Base-by-base conservation (phyloP, 2,888 invertebrate species). In the Furcula furcula region DNA sequence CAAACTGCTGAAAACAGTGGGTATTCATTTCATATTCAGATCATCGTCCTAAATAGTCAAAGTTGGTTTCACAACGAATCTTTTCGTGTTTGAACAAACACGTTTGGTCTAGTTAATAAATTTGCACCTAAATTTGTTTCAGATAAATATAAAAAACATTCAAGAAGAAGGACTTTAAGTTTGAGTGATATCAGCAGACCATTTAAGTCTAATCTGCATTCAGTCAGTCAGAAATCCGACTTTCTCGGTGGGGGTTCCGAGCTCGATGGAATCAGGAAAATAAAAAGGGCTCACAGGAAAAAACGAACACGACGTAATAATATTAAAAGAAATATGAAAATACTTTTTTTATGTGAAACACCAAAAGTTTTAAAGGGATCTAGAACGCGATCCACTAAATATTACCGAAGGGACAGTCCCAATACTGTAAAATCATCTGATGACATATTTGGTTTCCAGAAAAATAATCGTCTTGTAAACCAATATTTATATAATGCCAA, bases 401-500 rank as follows among this genome's bases (percentile, higher is more conserved):
- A 14, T 29, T 12, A 40, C 4, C 30, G 7, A 7, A 2, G 1
- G 1, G 37, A 38, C 25, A 37, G 29, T 1, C 29, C 26, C 10
- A 7, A 18, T 4, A 16, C 18, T 14, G 12, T 9, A 2, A 27
- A 27, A 29, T 34, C 46, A 29, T 26, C 43, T 1, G 45, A 37
- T 21, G 53, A 65, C 11, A 29, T 52, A 4, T 60, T 55, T 23
- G 52, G 58, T 15, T 59, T 59, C 14, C 47, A 45, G 12, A 53
- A 40, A 32, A 54, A 28, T 14, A 46, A 42, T 29, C 33, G 36
- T 27, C 10, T 20, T 6, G 7, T 32, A 2, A 34, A 41, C 29
- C 42, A 40, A 14, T 25, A 38, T 38, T 19, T 44, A 3, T 35
- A 39, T 34, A 30, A 41, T 11, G 36, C 36, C 27, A 40, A 41